These are phyloP conservation scores for Orussus abietinus DNA, from an alignment of 1,140 invertebrate genomes.

Conservation along the genomic window DNA sequence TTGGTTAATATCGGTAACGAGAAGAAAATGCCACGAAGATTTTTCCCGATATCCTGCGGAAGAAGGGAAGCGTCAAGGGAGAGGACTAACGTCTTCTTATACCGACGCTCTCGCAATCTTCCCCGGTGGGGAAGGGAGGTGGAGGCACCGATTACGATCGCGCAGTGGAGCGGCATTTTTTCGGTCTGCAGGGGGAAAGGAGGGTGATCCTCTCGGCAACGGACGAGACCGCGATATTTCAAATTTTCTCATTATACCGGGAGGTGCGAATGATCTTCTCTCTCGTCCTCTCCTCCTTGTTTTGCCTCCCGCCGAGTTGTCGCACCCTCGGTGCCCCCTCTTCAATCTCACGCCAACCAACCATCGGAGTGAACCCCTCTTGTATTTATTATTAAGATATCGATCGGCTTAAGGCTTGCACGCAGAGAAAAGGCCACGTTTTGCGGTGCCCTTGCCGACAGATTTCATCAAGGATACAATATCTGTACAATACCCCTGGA, in stretches of 20 bases:
- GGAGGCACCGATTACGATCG: constrained; percentile 46
- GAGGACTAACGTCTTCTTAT: too few species aligned
- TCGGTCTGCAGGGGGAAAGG: constrained; percentile 18
- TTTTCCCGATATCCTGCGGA: too few species aligned
- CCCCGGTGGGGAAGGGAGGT: constrained; percentile 18
- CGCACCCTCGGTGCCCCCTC: constrained; percentile 29
- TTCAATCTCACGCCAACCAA: constrained; percentile 48
- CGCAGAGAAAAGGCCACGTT: too few species aligned
- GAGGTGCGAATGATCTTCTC: constrained; percentile 48
- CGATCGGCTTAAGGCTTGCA: constrained; percentile 44
- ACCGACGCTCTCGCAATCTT: too few species aligned
- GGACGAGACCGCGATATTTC: constrained; percentile 49
- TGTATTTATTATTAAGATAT: constrained; percentile 55
- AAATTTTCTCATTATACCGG: constrained; percentile 54
- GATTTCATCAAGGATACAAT: too few species aligned
- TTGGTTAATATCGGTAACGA: too few species aligned
- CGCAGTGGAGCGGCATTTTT: constrained; percentile 33
- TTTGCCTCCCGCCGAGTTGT: constrained; percentile 32
- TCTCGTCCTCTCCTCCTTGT: constrained; percentile 2
- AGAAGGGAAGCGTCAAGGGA: too few species aligned
- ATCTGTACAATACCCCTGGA: too few species aligned
- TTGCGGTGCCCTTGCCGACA: too few species aligned
- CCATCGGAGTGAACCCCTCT: constrained; percentile 44
- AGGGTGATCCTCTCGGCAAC: too few species aligned
- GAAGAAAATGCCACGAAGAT: too few species aligned